These are phyloP conservation scores for Ursus arctos DNA, from an alignment of 2,113 vertebrate genomes.

Conservation along the genomic window DNA sequence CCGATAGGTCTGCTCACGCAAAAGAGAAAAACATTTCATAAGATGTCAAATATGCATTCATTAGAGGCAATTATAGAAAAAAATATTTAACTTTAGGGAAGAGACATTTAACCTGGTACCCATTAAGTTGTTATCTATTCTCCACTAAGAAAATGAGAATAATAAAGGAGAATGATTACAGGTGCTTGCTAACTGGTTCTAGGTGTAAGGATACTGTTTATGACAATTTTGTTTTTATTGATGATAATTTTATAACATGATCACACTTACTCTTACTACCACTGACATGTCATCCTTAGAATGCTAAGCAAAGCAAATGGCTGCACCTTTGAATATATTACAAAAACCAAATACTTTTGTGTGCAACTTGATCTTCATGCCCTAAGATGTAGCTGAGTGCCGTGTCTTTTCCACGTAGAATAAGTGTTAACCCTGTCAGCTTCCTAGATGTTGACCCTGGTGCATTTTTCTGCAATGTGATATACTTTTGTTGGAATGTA, in stretches of 20 bases:
- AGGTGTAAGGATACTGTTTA: background rate
- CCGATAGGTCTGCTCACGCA: background rate
- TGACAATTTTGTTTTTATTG: background rate
- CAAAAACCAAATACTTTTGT: background rate
- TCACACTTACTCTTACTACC: background rate
- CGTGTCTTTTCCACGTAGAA: background rate
- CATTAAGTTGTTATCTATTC: background rate
- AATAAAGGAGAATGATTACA: background rate
- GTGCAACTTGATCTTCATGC: background rate
- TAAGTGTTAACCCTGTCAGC: background rate
- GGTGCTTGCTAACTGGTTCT: background rate
- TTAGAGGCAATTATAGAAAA: background rate
- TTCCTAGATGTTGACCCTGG: background rate
- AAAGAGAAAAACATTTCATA: background rate
- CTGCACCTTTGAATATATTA: background rate
- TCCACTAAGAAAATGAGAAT: background rate
- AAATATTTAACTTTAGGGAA: background rate
- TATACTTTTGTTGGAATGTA: background rate
- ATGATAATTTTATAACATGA: background rate
- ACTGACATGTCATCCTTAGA: background rate
- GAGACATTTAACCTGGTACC: background rate
- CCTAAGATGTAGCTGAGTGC: background rate
- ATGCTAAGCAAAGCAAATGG: background rate
- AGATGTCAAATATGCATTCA: constrained; percentile 9
- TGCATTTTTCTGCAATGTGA: background rate